phyloP scores from a whole-genome alignment of 1,140 invertebrate genomes.

The Amphibalanus amphitrite region DNA sequence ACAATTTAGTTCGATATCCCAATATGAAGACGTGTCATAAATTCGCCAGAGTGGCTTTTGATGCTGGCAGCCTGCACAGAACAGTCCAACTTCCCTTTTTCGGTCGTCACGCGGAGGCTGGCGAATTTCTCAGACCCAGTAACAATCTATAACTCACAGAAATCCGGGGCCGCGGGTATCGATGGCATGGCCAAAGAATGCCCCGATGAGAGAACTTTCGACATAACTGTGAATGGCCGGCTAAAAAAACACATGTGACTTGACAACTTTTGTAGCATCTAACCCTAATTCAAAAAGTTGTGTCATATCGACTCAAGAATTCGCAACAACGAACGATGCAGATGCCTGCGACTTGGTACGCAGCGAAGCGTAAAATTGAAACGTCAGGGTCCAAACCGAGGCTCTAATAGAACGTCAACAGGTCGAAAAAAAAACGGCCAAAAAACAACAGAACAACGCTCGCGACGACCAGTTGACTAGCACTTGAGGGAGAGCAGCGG shows the following conservation, averaged over 20 bases:
- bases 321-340: background rate
- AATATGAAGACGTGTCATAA: background rate
- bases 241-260: background rate
- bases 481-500: no score
- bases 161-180: background rate
- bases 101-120: background rate
- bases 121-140: background rate
- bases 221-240: background rate
- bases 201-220: background rate
- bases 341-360: background rate
- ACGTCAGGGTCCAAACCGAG: background rate
- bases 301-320: background rate
- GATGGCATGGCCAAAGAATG: background rate
- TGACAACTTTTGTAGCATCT: background rate
- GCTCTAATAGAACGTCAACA: no score
- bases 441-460: no score
- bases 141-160: background rate
- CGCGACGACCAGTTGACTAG: no score
- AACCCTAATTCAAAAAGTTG: background rate
- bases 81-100: background rate
- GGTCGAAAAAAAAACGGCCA: no score
- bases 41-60: background rate
- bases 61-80: background rate
- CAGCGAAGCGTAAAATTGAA: background rate
- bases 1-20: no score